These are phyloP conservation scores for Mugil cephalus DNA, from an alignment of 2,113 vertebrate genomes.

Conservation along the genomic window DNA sequence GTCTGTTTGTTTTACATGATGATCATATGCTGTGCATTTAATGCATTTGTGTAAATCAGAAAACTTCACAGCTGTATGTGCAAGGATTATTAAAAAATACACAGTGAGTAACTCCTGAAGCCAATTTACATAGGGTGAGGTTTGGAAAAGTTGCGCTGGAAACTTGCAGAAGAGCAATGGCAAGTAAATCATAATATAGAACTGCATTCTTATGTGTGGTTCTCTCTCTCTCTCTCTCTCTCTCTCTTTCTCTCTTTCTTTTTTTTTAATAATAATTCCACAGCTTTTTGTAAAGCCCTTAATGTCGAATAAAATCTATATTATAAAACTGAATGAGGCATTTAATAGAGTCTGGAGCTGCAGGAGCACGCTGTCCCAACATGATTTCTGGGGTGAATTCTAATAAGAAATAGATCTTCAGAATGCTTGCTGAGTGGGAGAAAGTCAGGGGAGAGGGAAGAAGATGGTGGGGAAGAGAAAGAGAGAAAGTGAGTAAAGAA, in stretches of 20 bases:
- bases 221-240: neutral
- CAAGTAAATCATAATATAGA: slow-evolving; percentile 55
- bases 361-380: slow-evolving; percentile 68
- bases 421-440: slow-evolving; percentile 66
- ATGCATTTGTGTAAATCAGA: slow-evolving; percentile 10
- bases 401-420: slow-evolving; percentile 80
- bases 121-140: slow-evolving; percentile 24
- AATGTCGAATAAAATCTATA: slow-evolving; percentile 81
- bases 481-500: slow-evolving; percentile 61
- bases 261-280: slow-evolving; percentile 64
- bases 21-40: slow-evolving; percentile 3
- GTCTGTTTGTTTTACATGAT: neutral
- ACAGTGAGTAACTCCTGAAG: slow-evolving; percentile 30
- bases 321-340: slow-evolving; percentile 78
- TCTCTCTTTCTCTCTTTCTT: neutral
- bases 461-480: slow-evolving; percentile 46
- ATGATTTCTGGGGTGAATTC: slow-evolving; percentile 80
- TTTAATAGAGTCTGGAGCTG: slow-evolving; percentile 81
- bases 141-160: slow-evolving; percentile 18
- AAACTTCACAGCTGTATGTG: neutral
- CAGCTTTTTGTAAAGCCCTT: slow-evolving; percentile 69
- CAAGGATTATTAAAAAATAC: slow-evolving; percentile 38
- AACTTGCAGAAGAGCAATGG: slow-evolving; percentile 20
- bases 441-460: slow-evolving; percentile 22
- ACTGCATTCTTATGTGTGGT: slow-evolving; percentile 32